Evolutionary conservation across 2,113 vertebrate species (phyloP).

Genomic region (Protomyctophum bolini): DNA sequence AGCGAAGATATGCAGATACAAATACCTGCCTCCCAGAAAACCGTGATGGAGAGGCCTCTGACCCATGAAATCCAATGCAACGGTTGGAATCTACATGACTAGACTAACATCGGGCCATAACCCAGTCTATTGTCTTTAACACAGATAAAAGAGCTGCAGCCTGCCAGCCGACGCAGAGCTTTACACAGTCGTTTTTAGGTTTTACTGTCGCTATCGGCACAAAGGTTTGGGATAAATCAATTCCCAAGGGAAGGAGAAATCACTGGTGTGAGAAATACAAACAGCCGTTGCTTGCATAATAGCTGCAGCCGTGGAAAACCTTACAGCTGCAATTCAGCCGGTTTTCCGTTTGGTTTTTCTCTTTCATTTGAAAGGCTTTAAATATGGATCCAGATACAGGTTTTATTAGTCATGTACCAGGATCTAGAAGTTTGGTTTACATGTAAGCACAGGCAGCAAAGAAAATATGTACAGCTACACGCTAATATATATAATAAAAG

Average conservation of each 20-base stretch:
- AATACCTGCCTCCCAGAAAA: neutral
- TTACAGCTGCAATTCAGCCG: no score
- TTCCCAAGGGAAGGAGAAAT: constrained; percentile 14
- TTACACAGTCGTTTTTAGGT: constrained; percentile 1
- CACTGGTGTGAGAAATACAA: neutral
- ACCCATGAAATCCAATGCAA: neutral
- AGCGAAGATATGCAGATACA: no score
- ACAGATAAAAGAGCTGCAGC: neutral
- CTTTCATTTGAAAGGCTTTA: no score
- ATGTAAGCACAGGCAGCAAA: no score
- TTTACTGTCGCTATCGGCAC: constrained; percentile 23
- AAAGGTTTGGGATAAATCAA: constrained; percentile 18
- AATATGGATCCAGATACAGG: no score
- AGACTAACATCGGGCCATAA: constrained; percentile 6
- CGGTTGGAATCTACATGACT: no score
- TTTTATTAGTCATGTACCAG: no score
- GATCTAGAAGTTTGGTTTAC: no score
- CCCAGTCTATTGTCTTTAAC: constrained; percentile 1
- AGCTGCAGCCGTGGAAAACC: no score
- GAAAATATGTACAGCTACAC: no score
- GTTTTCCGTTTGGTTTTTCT: no score
- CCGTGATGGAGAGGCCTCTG: neutral
- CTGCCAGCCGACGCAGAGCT: neutral
- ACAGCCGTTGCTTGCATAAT: neutral
- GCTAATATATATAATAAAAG: no score